Percentiles rank a stretch among this genome's conserved stretches.
Evolutionary conservation across 2,113 vertebrate genomes (phyloP).

Genomic region (Ceyx margarethae): DNA sequence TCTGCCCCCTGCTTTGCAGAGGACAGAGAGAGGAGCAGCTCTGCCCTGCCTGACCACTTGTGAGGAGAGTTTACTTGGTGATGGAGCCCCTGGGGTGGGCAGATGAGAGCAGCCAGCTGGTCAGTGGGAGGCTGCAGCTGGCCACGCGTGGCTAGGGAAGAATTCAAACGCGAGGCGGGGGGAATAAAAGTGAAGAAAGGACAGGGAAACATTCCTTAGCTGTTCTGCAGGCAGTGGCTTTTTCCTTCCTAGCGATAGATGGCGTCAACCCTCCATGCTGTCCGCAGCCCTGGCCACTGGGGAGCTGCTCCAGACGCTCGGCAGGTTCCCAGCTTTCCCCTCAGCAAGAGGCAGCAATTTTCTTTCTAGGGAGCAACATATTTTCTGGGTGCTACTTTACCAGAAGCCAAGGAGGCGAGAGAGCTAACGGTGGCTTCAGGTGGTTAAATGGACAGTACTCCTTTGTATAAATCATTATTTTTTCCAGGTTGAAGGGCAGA

Average conservation of each 20-base stretch:
- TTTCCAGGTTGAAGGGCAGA: background rate
- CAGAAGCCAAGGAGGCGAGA: background rate
- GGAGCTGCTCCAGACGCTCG: background rate
- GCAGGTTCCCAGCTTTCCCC: background rate
- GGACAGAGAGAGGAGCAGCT: background rate
- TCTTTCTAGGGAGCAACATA: background rate
- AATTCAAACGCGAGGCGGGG: background rate
- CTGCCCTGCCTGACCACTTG: background rate
- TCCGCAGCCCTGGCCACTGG: background rate
- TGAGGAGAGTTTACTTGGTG: constrained; percentile 27
- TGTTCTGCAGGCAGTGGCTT: background rate
- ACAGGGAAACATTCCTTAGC: background rate
- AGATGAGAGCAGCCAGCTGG: constrained; percentile 54
- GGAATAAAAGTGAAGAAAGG: background rate
- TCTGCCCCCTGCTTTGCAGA: background rate
- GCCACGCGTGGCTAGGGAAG: background rate
- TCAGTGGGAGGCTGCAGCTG: background rate
- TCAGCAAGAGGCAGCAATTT: background rate
- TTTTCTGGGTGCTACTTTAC: background rate
- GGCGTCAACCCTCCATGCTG: constrained; percentile 42
- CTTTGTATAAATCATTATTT: background rate
- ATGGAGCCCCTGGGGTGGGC: background rate
- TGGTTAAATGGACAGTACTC: background rate
- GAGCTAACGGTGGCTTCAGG: background rate
- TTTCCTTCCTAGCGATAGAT: constrained; percentile 59